Percentiles rank a stretch among this genome's conserved stretches.
Evolutionary conservation across 2,113 vertebrate genomes (phyloP).

Genomic region (Macquaria ambigua): DNA sequence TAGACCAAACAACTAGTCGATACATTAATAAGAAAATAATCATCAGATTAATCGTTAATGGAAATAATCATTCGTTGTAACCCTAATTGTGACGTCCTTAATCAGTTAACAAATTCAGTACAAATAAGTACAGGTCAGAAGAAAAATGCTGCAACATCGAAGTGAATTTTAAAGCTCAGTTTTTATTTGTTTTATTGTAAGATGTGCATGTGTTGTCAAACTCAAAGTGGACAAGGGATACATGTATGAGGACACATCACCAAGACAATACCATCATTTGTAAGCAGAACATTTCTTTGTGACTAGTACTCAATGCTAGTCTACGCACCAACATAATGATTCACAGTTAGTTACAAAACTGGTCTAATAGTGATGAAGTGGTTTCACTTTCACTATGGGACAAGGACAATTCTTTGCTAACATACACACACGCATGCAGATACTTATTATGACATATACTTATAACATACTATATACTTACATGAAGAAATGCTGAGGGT

Average conservation of each 20-base stretch:
- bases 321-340: conserved; percentile 7
- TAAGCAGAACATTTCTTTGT: neutral
- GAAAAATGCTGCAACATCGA: neutral
- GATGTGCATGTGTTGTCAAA: neutral
- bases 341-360: conserved; percentile 35
- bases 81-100: neutral
- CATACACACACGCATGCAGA: neutral
- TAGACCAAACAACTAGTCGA: neutral
- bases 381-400: neutral
- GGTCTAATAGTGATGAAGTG: too few species aligned
- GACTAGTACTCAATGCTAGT: neutral
- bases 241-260: neutral
- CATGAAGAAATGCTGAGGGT: conserved; percentile 91
- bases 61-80: neutral
- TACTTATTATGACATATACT: neutral
- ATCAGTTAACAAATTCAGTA: neutral
- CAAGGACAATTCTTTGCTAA: neutral
- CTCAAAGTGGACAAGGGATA: neutral
- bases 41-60: neutral
- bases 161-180: neutral
- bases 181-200: neutral
- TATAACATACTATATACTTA: conserved; percentile 77
- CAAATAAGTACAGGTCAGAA: neutral
- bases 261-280: neutral
- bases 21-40: neutral